Percentiles rank a stretch among this genome's conserved stretches.
Conservation (phyloP, 2,797 vertebrate species). For the Lacerta viridis region DNA sequence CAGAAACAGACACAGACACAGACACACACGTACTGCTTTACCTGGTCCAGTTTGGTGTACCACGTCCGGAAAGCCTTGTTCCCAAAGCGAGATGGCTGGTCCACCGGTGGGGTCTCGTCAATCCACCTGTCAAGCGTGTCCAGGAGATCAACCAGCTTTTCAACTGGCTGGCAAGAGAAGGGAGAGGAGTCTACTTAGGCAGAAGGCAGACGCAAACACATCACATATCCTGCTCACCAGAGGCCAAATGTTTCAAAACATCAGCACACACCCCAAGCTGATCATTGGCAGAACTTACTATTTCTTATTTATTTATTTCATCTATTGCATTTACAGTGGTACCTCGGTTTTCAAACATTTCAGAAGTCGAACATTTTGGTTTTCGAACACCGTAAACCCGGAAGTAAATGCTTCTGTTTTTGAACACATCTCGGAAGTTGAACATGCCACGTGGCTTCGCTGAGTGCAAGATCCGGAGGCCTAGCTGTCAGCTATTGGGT, state of each 20-base stretch:
- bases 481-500: no score
- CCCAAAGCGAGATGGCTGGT: constrained; percentile 97
- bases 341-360: no score
- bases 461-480: no score
- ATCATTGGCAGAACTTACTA: not conserved
- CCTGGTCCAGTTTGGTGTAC: constrained; percentile 93
- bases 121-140: constrained; percentile 94
- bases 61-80: constrained; percentile 97
- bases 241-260: not conserved
- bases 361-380: no score
- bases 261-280: not conserved
- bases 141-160: constrained; percentile 90
- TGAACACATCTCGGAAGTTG: no score
- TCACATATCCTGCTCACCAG: not conserved
- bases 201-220: not conserved
- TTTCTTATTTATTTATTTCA: no score
- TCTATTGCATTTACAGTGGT: no score
- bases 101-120: constrained; percentile 92
- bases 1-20: no score
- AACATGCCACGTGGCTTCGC: no score
- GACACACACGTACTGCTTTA: constrained; percentile 40
- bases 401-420: no score
- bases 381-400: no score
- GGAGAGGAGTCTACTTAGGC: not conserved
- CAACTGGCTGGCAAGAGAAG: constrained; percentile 83